phyloP scores from a whole-genome alignment of 2,888 invertebrate genomes.

The Chymomyza procnemis region DNA sequence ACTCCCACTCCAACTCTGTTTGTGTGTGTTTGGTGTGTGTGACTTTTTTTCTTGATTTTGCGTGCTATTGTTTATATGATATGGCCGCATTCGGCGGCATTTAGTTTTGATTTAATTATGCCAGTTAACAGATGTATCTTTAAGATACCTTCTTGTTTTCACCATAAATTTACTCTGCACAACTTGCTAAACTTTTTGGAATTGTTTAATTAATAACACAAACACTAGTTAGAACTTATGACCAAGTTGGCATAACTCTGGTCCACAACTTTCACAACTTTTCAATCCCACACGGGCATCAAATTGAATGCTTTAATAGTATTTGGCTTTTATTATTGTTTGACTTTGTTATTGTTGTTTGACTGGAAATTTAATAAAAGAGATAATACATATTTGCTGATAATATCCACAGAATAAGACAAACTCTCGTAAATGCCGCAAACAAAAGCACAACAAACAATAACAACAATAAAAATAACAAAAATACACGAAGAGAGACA shows the following conservation, averaged over 20 bases:
- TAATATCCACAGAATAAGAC: constrained; percentile 40
- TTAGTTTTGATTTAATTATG: constrained; percentile 71
- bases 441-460: constrained; percentile 34
- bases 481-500: too few species aligned
- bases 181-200: background rate
- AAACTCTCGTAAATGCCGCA: constrained; percentile 31
- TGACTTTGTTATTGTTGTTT: background rate
- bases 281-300: constrained; percentile 14
- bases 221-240: constrained; percentile 1
- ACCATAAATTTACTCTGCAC: background rate
- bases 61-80: constrained; percentile 45
- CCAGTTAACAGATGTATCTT: constrained; percentile 65
- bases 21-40: constrained; percentile 11
- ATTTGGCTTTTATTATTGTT: constrained; percentile 20
- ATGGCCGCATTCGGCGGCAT: constrained; percentile 43
- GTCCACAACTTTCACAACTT: background rate
- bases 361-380: constrained; percentile 24
- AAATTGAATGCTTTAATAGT: constrained; percentile 12
- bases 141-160: constrained; percentile 37
- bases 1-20: background rate
- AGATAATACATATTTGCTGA: constrained; percentile 42
- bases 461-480: constrained; percentile 25
- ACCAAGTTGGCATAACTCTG: background rate
- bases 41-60: constrained; percentile 11
- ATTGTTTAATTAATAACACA: constrained; percentile 36